Base-by-base conservation (phyloP, 2,888 invertebrate genomes). In the Pyrochroa serraticornis region DNA sequence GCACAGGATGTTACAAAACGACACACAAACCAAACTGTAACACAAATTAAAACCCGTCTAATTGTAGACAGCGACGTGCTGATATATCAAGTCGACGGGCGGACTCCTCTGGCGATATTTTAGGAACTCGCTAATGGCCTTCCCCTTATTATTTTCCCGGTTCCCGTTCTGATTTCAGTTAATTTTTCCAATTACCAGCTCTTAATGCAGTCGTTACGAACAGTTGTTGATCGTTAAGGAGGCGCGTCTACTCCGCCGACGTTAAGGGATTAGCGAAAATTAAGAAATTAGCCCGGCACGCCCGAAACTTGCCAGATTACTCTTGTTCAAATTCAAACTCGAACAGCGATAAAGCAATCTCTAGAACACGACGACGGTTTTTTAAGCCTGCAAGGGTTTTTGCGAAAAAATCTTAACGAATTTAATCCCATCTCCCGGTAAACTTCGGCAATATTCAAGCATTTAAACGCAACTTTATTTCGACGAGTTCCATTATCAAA, bases 181-280 rank as follows among this genome's bases (percentile, higher is more conserved):
- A 65, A 68, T 71, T 73, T 73, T 72, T 73, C 69, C 71, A 73
- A 71, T 73, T 71, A 71, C 69, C 68, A 66, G 64, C 66, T 69
- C 67, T 64, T 66, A 71, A 70, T 70, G 67, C 63, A 66, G 72
- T 70, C 73, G 69, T 74, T 72, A 74, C 65, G 58, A 72, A 72
- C 74, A 73, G 69, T 73, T 69, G 74, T 65, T 68, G 69, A 70
- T 67, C 71, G 69, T 72, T 71, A 71, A 67, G 62, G 55, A 55
- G 68, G 62, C 65, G 68, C 65, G 64, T 63, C 63, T 65, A 61
- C 62, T 44, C 53, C 51, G 50, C 43, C 44, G 57, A 60, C 64
- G 60, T 57, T 63, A 52, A 62, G 62, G 64, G 63, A 65, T 65
- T 68, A 68, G 64, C 64, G 22, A 60, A 68, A 66, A 68, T 70